Conservation (phyloP, 2,888 invertebrate species). For the Lasioglossum malachurum region DNA sequence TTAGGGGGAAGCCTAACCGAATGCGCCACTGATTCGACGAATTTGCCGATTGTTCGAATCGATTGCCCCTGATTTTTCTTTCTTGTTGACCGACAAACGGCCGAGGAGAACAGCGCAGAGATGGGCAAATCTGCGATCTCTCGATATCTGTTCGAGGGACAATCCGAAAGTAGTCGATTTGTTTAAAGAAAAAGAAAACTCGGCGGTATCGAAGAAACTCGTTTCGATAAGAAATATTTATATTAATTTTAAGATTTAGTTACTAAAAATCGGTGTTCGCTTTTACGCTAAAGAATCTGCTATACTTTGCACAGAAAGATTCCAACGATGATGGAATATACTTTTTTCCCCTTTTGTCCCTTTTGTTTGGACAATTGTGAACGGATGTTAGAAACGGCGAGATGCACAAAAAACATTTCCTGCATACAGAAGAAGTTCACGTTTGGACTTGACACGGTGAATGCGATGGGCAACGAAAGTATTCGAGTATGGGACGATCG, state of each 20-base stretch:
- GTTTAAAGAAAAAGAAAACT: background rate
- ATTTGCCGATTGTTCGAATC: constrained; percentile 19
- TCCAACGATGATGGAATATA: background rate
- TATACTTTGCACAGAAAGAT: background rate
- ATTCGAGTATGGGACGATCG: constrained; percentile 10
- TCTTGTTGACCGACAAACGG: background rate
- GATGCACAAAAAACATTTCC: constrained; percentile 3
- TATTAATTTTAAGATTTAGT: constrained; percentile 3
- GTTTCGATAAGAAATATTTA: background rate
- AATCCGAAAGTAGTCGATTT: background rate
- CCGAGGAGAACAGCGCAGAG: background rate
- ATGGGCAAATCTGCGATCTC: background rate
- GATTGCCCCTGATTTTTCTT: background rate
- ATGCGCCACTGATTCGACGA: constrained; percentile 42
- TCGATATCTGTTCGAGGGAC: background rate
- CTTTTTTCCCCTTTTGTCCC: background rate
- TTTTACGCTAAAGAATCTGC: background rate
- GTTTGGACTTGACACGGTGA: constrained; percentile 2
- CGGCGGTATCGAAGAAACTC: background rate
- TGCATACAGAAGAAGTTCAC: background rate
- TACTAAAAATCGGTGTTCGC: constrained; percentile 9
- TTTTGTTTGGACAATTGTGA: background rate
- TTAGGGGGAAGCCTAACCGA: background rate
- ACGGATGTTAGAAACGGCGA: background rate
- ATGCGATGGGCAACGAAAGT: constrained; percentile 3